A percentile compares a stretch with the other conserved stretches of the same genome.
These are phyloP conservation scores for Trichonephila clavipes DNA, from an alignment of 1,140 invertebrate genomes.

Conservation along the genomic window DNA sequence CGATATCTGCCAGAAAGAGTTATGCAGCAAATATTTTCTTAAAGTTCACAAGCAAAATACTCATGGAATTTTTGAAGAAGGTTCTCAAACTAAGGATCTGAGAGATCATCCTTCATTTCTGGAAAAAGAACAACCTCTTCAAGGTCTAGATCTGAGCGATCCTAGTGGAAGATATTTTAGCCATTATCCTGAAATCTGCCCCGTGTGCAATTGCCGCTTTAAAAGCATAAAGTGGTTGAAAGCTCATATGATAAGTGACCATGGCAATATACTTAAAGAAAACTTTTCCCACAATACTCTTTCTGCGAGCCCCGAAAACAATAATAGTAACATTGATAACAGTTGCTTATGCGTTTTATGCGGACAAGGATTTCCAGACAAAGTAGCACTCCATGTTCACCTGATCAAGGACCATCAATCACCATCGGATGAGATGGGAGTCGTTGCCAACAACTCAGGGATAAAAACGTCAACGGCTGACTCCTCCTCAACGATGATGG, in stretches of 20 bases:
- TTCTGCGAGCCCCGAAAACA: slow-evolving; percentile 42
- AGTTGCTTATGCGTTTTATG: slow-evolving; percentile 82
- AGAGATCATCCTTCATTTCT: slow-evolving; percentile 66
- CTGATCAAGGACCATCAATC: slow-evolving; percentile 83
- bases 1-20: slow-evolving; percentile 98
- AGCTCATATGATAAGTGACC: slow-evolving; percentile 92
- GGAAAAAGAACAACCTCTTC: slow-evolving; percentile 63
- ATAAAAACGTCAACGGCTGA: slow-evolving; percentile 72
- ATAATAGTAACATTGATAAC: slow-evolving; percentile 57
- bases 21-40: slow-evolving; percentile 98
- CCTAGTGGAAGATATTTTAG: slow-evolving; percentile 85
- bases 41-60: slow-evolving; percentile 98
- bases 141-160: slow-evolving; percentile 79
- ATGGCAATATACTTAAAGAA: slow-evolving; percentile 87
- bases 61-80: slow-evolving; percentile 93
- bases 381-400: slow-evolving; percentile 83
- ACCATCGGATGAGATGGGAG: slow-evolving; percentile 78
- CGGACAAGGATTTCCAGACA: slow-evolving; percentile 82
- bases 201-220: slow-evolving; percentile 92
- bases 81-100: slow-evolving; percentile 76
- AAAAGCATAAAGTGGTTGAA: slow-evolving; percentile 94
- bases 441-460: slow-evolving; percentile 75
- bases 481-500: slow-evolving; percentile 45
- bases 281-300: slow-evolving; percentile 80
- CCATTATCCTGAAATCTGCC: slow-evolving; percentile 90